Conservation (phyloP, 30 jellyfish, hydroid and myxozoan genomes). For the Sanderia malayensis region DNA sequence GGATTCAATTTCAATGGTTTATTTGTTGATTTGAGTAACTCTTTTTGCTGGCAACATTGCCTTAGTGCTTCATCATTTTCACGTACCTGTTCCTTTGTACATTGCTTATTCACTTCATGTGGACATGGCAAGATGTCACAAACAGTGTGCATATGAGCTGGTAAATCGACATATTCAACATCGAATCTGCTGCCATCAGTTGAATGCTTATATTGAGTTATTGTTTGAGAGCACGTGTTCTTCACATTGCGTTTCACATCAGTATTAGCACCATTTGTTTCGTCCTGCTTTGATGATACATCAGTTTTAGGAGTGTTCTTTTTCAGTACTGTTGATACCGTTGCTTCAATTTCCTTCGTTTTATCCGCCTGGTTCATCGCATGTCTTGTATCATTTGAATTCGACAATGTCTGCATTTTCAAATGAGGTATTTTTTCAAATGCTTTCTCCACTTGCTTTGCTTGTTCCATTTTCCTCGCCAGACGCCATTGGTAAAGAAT, state of each 20-base stretch:
- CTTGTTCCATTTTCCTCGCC: constrained; percentile 68
- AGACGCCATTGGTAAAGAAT: constrained; percentile 73
- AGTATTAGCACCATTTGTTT: background rate
- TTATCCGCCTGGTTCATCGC: background rate
- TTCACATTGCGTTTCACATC: no score
- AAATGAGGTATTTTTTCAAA: constrained; percentile 29
- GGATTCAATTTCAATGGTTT: background rate
- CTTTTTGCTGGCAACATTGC: background rate
- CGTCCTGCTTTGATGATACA: background rate
- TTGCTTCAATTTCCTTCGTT: background rate
- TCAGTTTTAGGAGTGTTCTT: background rate
- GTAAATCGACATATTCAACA: constrained; percentile 4
- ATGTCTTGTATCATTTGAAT: constrained; percentile 2
- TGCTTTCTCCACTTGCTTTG: constrained; percentile 32
- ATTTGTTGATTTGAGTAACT: background rate
- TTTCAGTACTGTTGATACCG: background rate
- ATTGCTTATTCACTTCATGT: background rate
- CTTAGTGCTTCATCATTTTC: background rate
- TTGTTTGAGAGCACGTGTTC: constrained; percentile 5
- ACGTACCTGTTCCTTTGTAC: background rate
- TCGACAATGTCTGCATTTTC: background rate
- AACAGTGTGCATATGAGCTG: constrained; percentile 48
- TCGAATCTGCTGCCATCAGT: background rate
- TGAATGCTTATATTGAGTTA: background rate
- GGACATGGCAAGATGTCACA: constrained; percentile 69